Base-by-base conservation (phyloP, 1,140 invertebrate genomes). In the Diploscapter pachys region DNA sequence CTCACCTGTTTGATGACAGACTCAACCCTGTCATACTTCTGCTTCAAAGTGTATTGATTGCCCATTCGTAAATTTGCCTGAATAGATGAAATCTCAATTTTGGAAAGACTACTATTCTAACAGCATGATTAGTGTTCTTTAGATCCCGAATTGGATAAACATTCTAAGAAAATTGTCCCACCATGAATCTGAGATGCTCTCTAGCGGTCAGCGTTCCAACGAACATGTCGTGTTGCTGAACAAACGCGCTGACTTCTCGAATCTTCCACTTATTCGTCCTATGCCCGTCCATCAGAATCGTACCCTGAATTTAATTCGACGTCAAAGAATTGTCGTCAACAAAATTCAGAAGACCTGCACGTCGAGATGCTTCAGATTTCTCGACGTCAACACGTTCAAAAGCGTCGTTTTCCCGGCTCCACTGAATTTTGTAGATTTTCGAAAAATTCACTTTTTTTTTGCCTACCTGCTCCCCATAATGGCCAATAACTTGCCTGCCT, bases 341-440 rank as follows among this genome's bases (percentile, higher is more conserved):
- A 31, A 59, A 31, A 31, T 59, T 55, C 6, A 65, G n/a, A 8
- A 9, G n/a, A 53, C 50, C 51, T 89, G 89, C n/a, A 92, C 88
- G 0, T 89, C 88, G 0, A 95, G 87, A 11, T 90, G 90, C 4
- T 89, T 87, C 4, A 91, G 90, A 78, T 89, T 89, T 4, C 93
- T 89, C 85, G 92, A 92, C 2, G 93, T 96, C 53, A 98, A 83
- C 0, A 93, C 90, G 86, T 98, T 98, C 57, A 98, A 86, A 0
- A 98, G 89, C 0, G 95, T 97, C 0, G 95, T 96, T 88, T 98
- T 99, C 4, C 96, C 95, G 1, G 95, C 93, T 1, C 95, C 95
- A 50, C 93, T 95, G 76, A 63, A 78, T 79, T 5, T 56, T 31
- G 31, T 31, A 31, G 31, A 31, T 31, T 31, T 31, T 31, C 31